phyloP scores from a whole-genome alignment of 92 coral and sea anemone genomes.

The Paramuricea clavata region DNA sequence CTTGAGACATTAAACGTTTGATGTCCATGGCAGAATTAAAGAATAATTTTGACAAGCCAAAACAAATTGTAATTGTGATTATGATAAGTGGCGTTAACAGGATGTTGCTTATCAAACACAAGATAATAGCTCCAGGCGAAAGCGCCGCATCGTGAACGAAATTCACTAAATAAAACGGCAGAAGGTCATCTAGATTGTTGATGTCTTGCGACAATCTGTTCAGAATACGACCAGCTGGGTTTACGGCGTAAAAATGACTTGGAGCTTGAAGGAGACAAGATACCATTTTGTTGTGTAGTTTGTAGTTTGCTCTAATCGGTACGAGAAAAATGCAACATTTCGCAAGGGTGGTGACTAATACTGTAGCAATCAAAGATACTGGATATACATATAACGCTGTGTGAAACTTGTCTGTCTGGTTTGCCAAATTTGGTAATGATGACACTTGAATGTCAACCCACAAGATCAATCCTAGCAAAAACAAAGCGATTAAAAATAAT shows the following conservation, averaged over 20 bases:
- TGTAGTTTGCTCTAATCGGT: not conserved
- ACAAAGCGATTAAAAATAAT: too few species aligned
- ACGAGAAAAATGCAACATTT: not conserved
- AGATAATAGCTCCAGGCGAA: not conserved
- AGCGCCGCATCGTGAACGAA: not conserved
- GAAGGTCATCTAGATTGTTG: conserved; percentile 24
- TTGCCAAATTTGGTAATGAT: not conserved
- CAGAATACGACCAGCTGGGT: conserved; percentile 29
- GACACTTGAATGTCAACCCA: conserved; percentile 9
- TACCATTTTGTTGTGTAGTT: not conserved
- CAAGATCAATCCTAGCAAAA: not conserved
- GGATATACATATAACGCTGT: not conserved
- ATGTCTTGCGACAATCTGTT: not conserved
- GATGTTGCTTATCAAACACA: not conserved
- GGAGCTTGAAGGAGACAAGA: not conserved
- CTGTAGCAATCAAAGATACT: not conserved
- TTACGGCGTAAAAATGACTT: not conserved
- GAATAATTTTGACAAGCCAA: not conserved
- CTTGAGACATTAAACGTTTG: too few species aligned
- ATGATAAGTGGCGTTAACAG: not conserved
- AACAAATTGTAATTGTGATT: not conserved
- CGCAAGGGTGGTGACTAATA: not conserved
- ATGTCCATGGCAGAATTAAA: not conserved
- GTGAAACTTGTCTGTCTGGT: not conserved
- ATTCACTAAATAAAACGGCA: not conserved